Percentiles rank a stretch among this genome's conserved stretches.
Conservation (phyloP, 2,113 vertebrate species). For the Hippoglossus stenolepis region DNA sequence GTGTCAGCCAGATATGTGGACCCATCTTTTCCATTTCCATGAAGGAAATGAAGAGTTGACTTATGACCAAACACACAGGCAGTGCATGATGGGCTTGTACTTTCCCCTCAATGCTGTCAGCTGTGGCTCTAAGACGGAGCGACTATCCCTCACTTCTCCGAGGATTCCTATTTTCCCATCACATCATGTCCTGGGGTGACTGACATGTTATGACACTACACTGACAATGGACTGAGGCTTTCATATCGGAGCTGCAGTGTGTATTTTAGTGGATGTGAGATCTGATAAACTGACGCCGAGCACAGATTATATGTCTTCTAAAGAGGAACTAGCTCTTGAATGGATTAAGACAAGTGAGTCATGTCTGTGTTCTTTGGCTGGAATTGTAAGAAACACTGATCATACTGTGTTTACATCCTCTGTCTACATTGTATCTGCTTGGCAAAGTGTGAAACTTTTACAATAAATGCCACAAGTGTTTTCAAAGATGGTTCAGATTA, state of each 20-base stretch:
- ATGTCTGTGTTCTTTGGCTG: not conserved
- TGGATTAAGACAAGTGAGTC: not conserved
- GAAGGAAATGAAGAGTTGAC: slow-evolving; percentile 70
- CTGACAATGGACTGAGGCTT: slow-evolving; percentile 14
- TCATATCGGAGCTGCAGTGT: not conserved
- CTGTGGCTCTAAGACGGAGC: slow-evolving; percentile 9
- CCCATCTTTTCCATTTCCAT: slow-evolving; percentile 74
- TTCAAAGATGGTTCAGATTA: too few relatives aligned
- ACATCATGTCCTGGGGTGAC: slow-evolving; percentile 36
- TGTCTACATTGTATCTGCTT: not conserved
- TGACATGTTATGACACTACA: slow-evolving; percentile 20
- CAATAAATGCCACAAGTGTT: too few relatives aligned
- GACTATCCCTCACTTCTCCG: not conserved
- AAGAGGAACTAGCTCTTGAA: not conserved
- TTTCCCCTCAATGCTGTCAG: slow-evolving; percentile 32
- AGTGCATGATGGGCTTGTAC: slow-evolving; percentile 29
- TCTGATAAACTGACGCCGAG: not conserved
- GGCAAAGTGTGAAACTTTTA: too few relatives aligned
- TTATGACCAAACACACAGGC: slow-evolving; percentile 52
- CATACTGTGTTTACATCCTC: not conserved
- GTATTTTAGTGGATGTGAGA: not conserved
- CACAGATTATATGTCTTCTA: not conserved
- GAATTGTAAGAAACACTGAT: not conserved
- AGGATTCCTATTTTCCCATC: slow-evolving; percentile 32
- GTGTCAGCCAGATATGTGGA: slow-evolving; percentile 50